Evolutionary conservation across 2,888 invertebrate species (phyloP), one percentile per base, ranked within the genome.

Genomic region (Plemyria rubiginata): DNA sequence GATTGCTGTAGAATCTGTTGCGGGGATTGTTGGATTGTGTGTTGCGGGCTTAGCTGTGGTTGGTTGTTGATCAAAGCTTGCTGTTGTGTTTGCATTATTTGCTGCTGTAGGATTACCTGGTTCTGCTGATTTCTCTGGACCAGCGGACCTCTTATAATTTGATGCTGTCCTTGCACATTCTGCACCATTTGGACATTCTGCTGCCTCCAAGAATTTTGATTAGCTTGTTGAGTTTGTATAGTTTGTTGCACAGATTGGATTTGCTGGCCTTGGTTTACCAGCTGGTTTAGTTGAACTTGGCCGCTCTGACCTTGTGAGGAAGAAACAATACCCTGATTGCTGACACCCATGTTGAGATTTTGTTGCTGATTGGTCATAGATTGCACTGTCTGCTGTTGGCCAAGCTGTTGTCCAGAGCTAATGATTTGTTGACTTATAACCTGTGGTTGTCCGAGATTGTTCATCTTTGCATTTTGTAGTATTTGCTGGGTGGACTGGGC

Each of bases 1-100:
- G 93, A 80, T 71, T 95, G 95, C 79, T 95, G 94, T 29, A 95
- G 89, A 36, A 94, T 90, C 72, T 95, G 94, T 72, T 95, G 94
- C 53, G 93, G 93, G 16, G 88, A 75, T 67, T 94, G 94, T 72
- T 94, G 93, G 15, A 93, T 87, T 32, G 85, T 76, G 62, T 92
- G 92, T 67, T 94, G 94, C 4, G 94, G 94, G 69, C 94, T 94
- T 28, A 93, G 78, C 60, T 92, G 91, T 6, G 86, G 76, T 66
- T 88, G 93, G 63, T 88, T 93, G 76, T 85, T 89, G 64, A 92
- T 86, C 67, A 91, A 73, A 36, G 86, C 85, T 63, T 93, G 93
- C 57, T 92, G 92, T 67, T 90, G 93, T 0, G 92, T 93, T 68
- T 94, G 93, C 85, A 94, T 93, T 64, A 94, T 94, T 70, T 94